Conservation (phyloP, 2,113 vertebrate genomes). For the Loxodonta africana region DNA sequence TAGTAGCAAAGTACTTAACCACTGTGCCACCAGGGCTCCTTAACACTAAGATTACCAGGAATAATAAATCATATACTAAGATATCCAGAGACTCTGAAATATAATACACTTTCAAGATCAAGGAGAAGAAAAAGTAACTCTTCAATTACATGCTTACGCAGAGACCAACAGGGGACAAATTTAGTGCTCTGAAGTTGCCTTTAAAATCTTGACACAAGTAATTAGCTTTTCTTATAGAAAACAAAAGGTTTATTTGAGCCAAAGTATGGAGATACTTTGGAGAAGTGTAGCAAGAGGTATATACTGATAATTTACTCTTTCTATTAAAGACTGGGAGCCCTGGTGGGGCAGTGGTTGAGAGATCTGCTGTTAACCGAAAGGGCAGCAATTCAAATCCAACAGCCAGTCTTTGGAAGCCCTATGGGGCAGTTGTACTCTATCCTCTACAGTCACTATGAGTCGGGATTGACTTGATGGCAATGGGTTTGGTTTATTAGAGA, state of each 20-base stretch:
- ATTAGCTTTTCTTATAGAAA: slow-evolving; percentile 65
- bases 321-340: background rate
- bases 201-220: background rate
- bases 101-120: slow-evolving; percentile 43
- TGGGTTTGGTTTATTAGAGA: background rate
- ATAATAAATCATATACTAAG: slow-evolving; percentile 71
- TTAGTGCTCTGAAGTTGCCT: background rate
- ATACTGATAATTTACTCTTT: background rate
- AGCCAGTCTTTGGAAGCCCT: too few species aligned
- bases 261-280: background rate
- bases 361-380: too few species aligned
- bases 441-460: too few species aligned
- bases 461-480: too few species aligned
- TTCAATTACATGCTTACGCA: slow-evolving; percentile 83
- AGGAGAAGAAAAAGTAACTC: slow-evolving; percentile 80
- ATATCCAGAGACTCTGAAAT: slow-evolving; percentile 74
- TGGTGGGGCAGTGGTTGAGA: too few species aligned
- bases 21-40: background rate
- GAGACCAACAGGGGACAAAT: slow-evolving; percentile 57
- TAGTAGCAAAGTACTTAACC: background rate
- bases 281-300: background rate
- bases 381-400: too few species aligned
- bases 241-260: background rate
- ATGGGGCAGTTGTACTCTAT: too few species aligned
- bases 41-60: background rate